Base-by-base conservation (phyloP, 1,140 invertebrate genomes). In the Brachionus manjavacas region DNA sequence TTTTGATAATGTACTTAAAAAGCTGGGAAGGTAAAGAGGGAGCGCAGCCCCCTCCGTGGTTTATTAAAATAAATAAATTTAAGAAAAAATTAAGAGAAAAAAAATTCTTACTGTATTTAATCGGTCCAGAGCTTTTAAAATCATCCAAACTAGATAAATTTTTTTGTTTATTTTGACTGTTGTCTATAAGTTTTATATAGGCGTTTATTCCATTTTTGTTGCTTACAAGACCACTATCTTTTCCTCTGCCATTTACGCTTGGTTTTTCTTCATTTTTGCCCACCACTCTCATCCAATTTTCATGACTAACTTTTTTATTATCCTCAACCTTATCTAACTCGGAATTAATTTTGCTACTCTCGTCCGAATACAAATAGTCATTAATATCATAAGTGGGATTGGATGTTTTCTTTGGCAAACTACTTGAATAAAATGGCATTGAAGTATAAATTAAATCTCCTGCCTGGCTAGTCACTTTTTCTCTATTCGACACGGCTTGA, bases 171-270 rank as follows among this genome's bases (percentile, higher is more conserved):
- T 39, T 43, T 16, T 72, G 31, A 41, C n/a, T 41, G 3, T 1
- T 9, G 41, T 72, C 68, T 35, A 72, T 72, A 9, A 72, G 12
- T 72, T 72, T 72, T 11, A 72, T 72, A 72, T 39, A 72, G 1
- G 68, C 68, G 23, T 72, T 72, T 41, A 72, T 72, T 72, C 68
- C 68, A 72, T 72, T 39, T 72, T 41, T 39, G 12, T 72, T 39
- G 14, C n/a, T 41, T 6, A 72, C 35, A 12, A 16, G 9, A 20
- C 31, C 68, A 72, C 16, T 72, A n/a, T 72, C 68, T 41, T 60
- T 60, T 7, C 16, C 41, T 31, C 14, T 41, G 8, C 7, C n/a
- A 72, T 72, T 72, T 7, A 6, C 16, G 14, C 12, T 20, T 41
- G 16, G 1, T 16, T 72, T 72, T 20, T 16, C n/a, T 39, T 72